phyloP scores from a whole-genome alignment of 2,888 invertebrate species.

The Octodonta nipae region DNA sequence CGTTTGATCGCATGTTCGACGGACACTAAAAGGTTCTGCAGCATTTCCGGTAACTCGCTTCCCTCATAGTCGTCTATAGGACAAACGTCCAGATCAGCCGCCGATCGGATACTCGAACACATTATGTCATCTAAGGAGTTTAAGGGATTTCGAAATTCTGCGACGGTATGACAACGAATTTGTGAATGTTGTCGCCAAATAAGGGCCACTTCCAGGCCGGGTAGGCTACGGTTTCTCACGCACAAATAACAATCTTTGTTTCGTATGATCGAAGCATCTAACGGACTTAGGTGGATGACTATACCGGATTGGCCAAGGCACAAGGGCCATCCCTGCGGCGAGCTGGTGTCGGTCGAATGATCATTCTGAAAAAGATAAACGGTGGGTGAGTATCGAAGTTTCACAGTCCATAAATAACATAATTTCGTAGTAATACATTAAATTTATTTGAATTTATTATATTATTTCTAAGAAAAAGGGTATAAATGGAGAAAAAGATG shows the following conservation, averaged over 20 bases:
- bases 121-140: conserved; percentile 28
- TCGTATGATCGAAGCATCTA: conserved; percentile 46
- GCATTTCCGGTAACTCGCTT: conserved; percentile 47
- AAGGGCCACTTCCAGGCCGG: conserved; percentile 26
- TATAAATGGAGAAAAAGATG: too few relatives aligned
- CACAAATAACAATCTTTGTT: conserved; percentile 53
- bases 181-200: conserved; percentile 28
- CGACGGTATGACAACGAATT: conserved; percentile 28
- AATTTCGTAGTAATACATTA: too few relatives aligned
- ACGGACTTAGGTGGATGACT: conserved; percentile 49
- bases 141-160: conserved; percentile 26
- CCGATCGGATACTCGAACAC: conserved; percentile 28
- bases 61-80: conserved; percentile 20
- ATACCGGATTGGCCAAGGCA: conserved; percentile 47
- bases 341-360: conserved; percentile 33
- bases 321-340: conserved; percentile 53
- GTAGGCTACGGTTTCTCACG: conserved; percentile 30
- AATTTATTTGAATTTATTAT: too few relatives aligned
- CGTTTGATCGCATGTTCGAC: conserved; percentile 57
- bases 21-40: conserved; percentile 52
- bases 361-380: conserved; percentile 42
- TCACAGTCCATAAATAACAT: too few relatives aligned
- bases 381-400: too few relatives aligned
- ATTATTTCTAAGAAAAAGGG: too few relatives aligned
- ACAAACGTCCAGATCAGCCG: background rate